Conservation (phyloP, 2,113 vertebrate species). For the Alexandromys fortis region DNA sequence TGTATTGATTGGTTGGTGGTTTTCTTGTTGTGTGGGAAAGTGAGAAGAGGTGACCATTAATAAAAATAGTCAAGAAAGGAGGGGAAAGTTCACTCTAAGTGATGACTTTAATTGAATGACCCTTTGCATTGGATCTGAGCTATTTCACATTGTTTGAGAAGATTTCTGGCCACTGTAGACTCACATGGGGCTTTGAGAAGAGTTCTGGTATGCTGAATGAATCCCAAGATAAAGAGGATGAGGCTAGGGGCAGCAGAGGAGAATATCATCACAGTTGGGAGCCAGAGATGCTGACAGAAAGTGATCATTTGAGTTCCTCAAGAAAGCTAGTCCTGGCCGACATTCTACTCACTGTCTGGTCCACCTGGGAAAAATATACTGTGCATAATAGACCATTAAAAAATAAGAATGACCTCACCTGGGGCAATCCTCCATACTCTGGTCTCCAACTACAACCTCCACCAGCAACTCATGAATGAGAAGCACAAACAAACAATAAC, state of each 20-base stretch:
- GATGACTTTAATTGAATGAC: not conserved
- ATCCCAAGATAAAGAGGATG: not conserved
- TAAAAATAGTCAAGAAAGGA: not conserved
- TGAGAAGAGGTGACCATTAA: not conserved
- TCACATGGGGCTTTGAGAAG: not conserved
- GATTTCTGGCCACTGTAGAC: not conserved
- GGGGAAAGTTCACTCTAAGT: not conserved
- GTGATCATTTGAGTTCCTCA: not conserved
- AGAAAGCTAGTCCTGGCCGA: not conserved
- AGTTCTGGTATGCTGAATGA: not conserved
- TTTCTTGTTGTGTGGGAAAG: not conserved
- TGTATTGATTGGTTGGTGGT: not conserved
- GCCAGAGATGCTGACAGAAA: not conserved
- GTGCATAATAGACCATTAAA: not conserved
- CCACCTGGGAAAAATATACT: not conserved
- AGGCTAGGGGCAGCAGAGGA: not conserved
- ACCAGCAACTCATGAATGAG: slow-evolving; percentile 14
- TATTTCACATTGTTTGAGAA: not conserved
- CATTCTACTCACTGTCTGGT: not conserved
- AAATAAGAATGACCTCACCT: slow-evolving; percentile 63
- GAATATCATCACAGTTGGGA: not conserved
- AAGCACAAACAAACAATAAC: not conserved
- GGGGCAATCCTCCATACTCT: not conserved
- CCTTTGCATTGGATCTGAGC: not conserved
- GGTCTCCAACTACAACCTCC: slow-evolving; percentile 38